Evolutionary conservation across 2,797 vertebrate genomes (phyloP), one percentile per base, ranked within the genome.

Genomic region (Coranthus polyacanthus): DNA sequence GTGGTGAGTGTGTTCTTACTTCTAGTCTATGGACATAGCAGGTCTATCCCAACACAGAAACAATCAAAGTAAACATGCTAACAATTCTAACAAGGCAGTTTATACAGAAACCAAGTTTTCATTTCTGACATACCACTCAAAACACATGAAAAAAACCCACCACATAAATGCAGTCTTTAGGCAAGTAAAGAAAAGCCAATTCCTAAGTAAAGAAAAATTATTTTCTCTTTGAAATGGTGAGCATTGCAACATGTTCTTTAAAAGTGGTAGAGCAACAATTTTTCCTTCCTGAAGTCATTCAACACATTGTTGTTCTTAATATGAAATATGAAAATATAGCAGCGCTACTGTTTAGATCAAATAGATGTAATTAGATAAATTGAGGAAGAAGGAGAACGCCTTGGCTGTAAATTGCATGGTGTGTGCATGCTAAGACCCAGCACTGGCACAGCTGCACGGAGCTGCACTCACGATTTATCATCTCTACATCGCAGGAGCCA

Each of bases 391-490:
- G 64, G 78, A 82, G 72, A 85, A 66, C 65, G 74, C 80, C 88
- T 89, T 85, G 85, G 84, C 87, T 81, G 87, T 92, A 91, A 93
- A 92, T 89, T 89, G 89, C 84, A 32, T 85, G 85, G 87, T 72
- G 75, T 89, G 82, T 85, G 85, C 86, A 92, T 86, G 89, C 86
- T 88, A 88, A 91, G 88, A 89, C 81, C 79, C 83, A 72, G 91
- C 82, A 84, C 88, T 88, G 88, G 90, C 89, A 92, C 93, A 93
- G 93, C 93, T 93, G 92, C 85, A 88, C 62, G 24, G 72, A 90
- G 86, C 89, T 75, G 77, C 79, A 83, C 89, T 91, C 83, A 82
- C 91, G 72, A 94, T 94, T 93, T 90, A 94, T 93, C 87, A 92
- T 94, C 92, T 89, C 88, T 86, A 92, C 90, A 87, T 89, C 73